phyloP scores from a whole-genome alignment of 2,888 invertebrate genomes.

The Heterodera filipjevi region DNA sequence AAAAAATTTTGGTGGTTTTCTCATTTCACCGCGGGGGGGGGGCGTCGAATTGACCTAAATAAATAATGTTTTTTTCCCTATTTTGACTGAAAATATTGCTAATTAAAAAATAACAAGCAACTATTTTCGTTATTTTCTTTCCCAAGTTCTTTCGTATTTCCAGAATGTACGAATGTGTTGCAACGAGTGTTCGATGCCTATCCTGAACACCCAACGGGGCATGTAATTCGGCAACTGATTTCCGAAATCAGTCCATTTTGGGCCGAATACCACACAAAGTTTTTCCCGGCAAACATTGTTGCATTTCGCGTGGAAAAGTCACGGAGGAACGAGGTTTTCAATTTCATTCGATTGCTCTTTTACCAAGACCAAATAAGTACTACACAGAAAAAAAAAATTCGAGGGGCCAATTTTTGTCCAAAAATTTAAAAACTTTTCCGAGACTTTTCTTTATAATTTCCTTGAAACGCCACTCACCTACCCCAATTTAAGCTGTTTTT shows the following conservation, averaged over 20 bases:
- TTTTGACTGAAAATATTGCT: too few relatives aligned
- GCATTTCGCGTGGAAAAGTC: background rate
- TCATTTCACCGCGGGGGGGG: too few relatives aligned
- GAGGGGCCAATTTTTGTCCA: too few relatives aligned
- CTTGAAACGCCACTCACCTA: too few relatives aligned
- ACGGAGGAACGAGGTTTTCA: background rate
- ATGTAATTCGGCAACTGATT: conserved; percentile 18
- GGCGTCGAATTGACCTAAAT: too few relatives aligned
- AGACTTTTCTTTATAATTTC: too few relatives aligned
- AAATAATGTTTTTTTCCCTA: too few relatives aligned
- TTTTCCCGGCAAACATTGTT: background rate
- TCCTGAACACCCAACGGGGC: conserved; percentile 21
- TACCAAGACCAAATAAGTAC: too few relatives aligned
- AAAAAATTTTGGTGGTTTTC: too few relatives aligned
- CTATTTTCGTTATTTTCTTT: background rate
- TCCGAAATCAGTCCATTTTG: conserved; percentile 26
- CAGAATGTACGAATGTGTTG: conserved; percentile 23
- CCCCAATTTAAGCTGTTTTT: too few relatives aligned
- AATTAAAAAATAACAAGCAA: background rate
- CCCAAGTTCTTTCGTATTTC: background rate
- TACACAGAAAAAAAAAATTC: too few relatives aligned
- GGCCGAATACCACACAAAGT: conserved; percentile 21
- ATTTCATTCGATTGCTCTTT: background rate
- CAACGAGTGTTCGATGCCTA: conserved; percentile 22
- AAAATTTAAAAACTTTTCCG: too few relatives aligned